Evolutionary conservation across 2,888 invertebrate genomes (phyloP).

Genomic region (Mimachlamys varia): DNA sequence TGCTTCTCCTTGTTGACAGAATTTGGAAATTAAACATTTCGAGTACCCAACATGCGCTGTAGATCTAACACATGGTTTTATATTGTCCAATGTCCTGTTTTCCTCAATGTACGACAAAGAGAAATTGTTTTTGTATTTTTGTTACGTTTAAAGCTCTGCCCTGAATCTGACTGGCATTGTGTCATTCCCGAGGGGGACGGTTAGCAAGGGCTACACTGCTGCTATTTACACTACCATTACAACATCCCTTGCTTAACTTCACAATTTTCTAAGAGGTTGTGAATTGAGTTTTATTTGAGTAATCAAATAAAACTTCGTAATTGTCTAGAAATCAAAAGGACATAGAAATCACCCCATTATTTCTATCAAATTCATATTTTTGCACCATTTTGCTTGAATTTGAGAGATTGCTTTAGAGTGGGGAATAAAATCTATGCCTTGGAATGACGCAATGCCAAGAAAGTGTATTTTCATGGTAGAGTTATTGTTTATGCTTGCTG

Average conservation of each 20-base stretch:
- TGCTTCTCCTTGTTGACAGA: not conserved
- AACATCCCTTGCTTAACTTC: not conserved
- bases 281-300: not conserved
- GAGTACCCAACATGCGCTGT: not conserved
- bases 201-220: not conserved
- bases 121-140: not conserved
- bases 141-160: not conserved
- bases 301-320: not conserved
- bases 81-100: not conserved
- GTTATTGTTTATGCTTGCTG: not conserved
- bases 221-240: not conserved
- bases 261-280: not conserved
- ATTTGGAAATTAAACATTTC: not conserved
- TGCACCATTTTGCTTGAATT: not conserved
- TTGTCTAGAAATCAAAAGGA: not conserved
- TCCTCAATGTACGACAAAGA: not conserved
- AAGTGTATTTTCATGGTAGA: not conserved
- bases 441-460: conserved; percentile 15
- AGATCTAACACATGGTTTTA: not conserved
- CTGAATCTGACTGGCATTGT: not conserved
- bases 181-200: not conserved
- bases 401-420: not conserved
- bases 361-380: conserved; percentile 31
- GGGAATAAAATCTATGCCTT: not conserved
- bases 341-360: not conserved